Evolutionary conservation across 1,140 invertebrate species (phyloP), one percentile per base, ranked within the genome.

Genomic region (Venustaconcha ellipsiformis): DNA sequence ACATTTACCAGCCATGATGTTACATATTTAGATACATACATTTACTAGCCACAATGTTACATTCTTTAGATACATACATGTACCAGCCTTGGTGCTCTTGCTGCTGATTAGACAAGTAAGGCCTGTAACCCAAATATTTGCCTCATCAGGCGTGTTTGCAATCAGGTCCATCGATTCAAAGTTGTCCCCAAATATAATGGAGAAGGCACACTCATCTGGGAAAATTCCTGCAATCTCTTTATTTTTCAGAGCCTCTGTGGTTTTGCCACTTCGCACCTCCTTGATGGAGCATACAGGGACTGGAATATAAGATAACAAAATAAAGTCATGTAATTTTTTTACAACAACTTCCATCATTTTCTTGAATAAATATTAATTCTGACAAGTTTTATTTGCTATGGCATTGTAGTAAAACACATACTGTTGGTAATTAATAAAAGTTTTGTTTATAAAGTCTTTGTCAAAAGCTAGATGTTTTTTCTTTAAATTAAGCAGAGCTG

Each of bases 71-170:
- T 69, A 78, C 80, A 74, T 76, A 80, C 78, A 77, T 58, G 72
- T 83, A 57, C 80, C 80, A 23, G 78, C 76, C 58, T 83, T 83
- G 18, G 82, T 81, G 67, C 78, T 83, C 37, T 48, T 48, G 30
- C 90, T 88, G 67, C 90, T 92, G 63, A 93, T 89, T 8, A 93
- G 88, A 81, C 92, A 91, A 60, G 91, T 92, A 1, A 93, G 84
- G 62, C 92, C 92, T 2, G 92, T 92, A 14, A 93, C 91, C 93
- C 93, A 94, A 72, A 93, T 92, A 80, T 93, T 93, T 14, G 93
- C 92, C 83, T 94, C 93, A 78, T 93, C 92, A 14, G 92, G 89
- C 30, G 91, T 90, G 65, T 91, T 88, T 17, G 93, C 93, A 67
- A 94, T 91, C 67, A 94, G 85, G 86, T 94, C 93, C 64, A 94